These are phyloP conservation scores for Vandiemenella viatica DNA, from an alignment of 2,888 invertebrate species.

Conservation along the genomic window DNA sequence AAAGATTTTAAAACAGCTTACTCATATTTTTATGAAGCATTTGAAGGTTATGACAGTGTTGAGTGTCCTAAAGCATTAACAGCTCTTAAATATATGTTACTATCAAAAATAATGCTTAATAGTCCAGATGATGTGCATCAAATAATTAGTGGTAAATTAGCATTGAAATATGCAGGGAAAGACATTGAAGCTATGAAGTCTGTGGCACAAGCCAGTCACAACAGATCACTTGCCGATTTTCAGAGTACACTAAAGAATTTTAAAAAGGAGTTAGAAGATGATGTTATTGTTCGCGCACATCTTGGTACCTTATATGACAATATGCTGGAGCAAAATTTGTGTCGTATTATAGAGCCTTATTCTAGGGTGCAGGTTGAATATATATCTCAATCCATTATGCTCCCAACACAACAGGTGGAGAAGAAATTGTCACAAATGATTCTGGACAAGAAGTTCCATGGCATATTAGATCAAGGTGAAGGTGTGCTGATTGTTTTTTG, in stretches of 20 bases:
- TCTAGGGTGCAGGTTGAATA: conserved; percentile 83
- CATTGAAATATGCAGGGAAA: conserved; percentile 87
- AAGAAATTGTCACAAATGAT: conserved; percentile 99
- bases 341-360: conserved; percentile 96
- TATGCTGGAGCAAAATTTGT: conserved; percentile 97
- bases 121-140: conserved; percentile 91
- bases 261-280: conserved; percentile 80
- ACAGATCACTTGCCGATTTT: conserved; percentile 93
- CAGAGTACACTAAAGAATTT: conserved; percentile 76
- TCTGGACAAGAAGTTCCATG: conserved; percentile 91
- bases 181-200: conserved; percentile 97
- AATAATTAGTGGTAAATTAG: conserved; percentile 90
- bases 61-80: conserved; percentile 82
- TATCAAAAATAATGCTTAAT: conserved; percentile 96
- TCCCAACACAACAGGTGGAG: conserved; percentile 84
- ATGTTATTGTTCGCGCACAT: conserved; percentile 93
- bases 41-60: conserved; percentile 95
- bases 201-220: conserved; percentile 90
- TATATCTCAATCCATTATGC: conserved; percentile 78
- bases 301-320: conserved; percentile 93
- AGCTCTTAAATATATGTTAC: conserved; percentile 96
- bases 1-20: conserved; percentile 99
- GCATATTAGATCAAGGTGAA: conserved; percentile 95
- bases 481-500: conserved; percentile 96
- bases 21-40: conserved; percentile 98